A percentile compares a stretch with the other conserved stretches of the same genome.
phyloP scores from a whole-genome alignment of 2,113 vertebrate genomes.

The Microcebus murinus region DNA sequence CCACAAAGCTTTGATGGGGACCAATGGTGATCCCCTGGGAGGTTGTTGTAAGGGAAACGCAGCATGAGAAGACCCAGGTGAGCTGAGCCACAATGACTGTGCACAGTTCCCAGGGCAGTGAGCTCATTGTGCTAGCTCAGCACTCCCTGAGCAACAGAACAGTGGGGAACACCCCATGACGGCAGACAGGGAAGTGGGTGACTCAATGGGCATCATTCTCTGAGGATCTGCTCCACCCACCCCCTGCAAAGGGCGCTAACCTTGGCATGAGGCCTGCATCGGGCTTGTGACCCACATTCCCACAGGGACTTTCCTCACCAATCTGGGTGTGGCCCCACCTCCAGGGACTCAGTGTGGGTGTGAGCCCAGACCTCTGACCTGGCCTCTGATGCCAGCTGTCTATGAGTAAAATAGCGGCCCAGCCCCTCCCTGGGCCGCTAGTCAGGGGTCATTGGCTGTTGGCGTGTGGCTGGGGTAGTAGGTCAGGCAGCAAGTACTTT shows the following conservation, averaged over 20 bases:
- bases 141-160: background rate
- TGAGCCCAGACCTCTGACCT: slow-evolving; percentile 56
- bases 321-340: slow-evolving; percentile 38
- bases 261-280: background rate
- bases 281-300: slow-evolving; percentile 52
- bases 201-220: slow-evolving; percentile 55
- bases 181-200: background rate
- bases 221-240: slow-evolving; percentile 24
- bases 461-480: background rate
- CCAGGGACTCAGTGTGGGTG: background rate
- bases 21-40: background rate
- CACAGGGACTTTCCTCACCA: slow-evolving; percentile 51
- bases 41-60: background rate
- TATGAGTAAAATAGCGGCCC: background rate
- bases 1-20: background rate
- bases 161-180: slow-evolving; percentile 45
- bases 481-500: background rate
- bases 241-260: background rate
- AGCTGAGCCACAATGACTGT: slow-evolving; percentile 62
- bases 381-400: background rate
- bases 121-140: slow-evolving; percentile 68
- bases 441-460: background rate
- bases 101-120: slow-evolving; percentile 41
- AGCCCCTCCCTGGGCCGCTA: background rate
- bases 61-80: background rate